Evolutionary conservation across 2,113 vertebrate genomes (phyloP).

Genomic region (Megaceryle torquata): DNA sequence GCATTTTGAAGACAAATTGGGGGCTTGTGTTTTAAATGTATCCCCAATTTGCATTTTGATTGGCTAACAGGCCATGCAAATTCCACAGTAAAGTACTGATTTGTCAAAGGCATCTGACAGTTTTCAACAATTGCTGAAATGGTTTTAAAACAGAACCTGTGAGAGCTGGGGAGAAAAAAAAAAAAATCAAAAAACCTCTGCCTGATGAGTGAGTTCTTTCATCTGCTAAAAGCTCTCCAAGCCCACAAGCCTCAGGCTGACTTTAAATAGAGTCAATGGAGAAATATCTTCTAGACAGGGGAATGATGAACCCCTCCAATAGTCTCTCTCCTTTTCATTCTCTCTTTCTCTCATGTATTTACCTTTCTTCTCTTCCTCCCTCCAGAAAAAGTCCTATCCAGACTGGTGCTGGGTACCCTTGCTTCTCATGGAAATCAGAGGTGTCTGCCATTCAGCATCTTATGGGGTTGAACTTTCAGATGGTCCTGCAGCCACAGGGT

Average conservation of each 20-base stretch:
- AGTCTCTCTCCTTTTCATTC: background rate
- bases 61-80: conserved; percentile 67
- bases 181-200: conserved; percentile 1
- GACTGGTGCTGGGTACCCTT: background rate
- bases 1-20: conserved; percentile 68
- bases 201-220: conserved; percentile 65
- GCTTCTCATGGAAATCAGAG: background rate
- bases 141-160: conserved; percentile 67
- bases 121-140: conserved; percentile 70
- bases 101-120: conserved; percentile 73
- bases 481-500: background rate
- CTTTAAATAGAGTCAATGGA: conserved; percentile 67
- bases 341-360: background rate
- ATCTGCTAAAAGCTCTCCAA: conserved; percentile 57
- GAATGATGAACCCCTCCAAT: conserved; percentile 26
- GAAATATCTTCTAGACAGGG: conserved; percentile 59
- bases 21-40: conserved; percentile 72
- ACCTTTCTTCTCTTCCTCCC: background rate
- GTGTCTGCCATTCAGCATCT: background rate
- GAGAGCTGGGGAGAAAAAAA: conserved; percentile 30
- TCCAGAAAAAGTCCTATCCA: background rate
- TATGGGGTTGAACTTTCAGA: background rate
- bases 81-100: conserved; percentile 70
- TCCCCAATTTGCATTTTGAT: conserved; percentile 77
- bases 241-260: conserved; percentile 49